Evolutionary conservation across 1,140 invertebrate species (phyloP), one percentile per base, ranked within the genome.

Genomic region (Drosophila pandora): DNA sequence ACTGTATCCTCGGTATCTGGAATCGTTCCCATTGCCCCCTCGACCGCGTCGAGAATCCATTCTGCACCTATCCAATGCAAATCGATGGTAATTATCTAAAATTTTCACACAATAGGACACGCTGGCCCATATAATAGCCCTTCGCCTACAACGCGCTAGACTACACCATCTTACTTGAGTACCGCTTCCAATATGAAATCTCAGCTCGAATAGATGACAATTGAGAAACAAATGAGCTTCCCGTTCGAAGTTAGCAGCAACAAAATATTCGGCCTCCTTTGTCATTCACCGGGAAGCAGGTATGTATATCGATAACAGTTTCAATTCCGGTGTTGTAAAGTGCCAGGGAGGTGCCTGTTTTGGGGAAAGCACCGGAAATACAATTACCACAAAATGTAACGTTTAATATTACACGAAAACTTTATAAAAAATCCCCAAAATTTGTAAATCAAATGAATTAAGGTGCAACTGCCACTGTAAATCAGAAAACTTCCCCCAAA

Each of bases 21-120:
- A 30, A 50, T 62, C 57, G 5, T 47, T 55, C 9, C 63, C 68
- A 7, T 54, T 53, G 6, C 69, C 68, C 9, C 70, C 63, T 39
- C 83, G 75, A 57, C 79, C 79, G 48, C 76, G 79, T 17, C 83
- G 83, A 25, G 76, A 89, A 23, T 88, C 76, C 72, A 88, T 81
- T 43, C 75, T 78, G 55, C 53, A 73, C 75, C 65, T 71, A 48
- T 74, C 69, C 73, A 58, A 74, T 65, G n/a, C 54, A n/a, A 65
- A 65, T 52, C 22, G 70, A 34, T 64, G 25, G 25, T 57, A 72
- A 72, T 74, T 73, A 57, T n/a, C 22, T 39, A n/a, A 2, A 32
- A 7, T 9, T 32, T 4, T 37, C 34, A 37, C 34, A 37, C 12
- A 37, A 37, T n/a, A 12, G 13, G 3, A 32, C 21, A 0, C 23